Evolutionary conservation across 2,888 invertebrate species (phyloP).

Genomic region (Lymantria monacha): DNA sequence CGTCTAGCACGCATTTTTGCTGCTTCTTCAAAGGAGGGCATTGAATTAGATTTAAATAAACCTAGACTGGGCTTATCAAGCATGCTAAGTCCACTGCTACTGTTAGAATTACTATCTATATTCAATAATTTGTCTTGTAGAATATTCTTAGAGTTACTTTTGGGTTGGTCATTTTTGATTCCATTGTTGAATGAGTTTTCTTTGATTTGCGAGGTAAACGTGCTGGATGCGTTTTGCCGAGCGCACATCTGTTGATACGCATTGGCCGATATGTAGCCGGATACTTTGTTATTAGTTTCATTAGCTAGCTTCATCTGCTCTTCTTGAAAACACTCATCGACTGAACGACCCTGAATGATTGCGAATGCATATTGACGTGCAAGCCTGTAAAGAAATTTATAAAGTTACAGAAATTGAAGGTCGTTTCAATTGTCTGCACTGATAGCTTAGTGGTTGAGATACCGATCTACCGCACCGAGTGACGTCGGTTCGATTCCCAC

Average conservation of each 20-base stretch:
- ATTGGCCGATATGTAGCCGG: constrained; percentile 77
- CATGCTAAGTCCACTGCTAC: constrained; percentile 57
- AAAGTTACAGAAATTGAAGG: too few species aligned
- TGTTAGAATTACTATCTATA: constrained; percentile 65
- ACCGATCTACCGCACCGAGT: too few species aligned
- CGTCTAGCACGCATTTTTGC: constrained; percentile 79
- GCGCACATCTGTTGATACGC: constrained; percentile 64
- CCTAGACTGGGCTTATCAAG: constrained; percentile 56
- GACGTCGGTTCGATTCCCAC: too few species aligned
- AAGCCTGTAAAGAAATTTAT: constrained; percentile 62
- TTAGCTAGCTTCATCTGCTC: constrained; percentile 61
- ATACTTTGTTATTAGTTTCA: constrained; percentile 57
- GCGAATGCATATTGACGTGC: constrained; percentile 85
- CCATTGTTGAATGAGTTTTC: constrained; percentile 60
- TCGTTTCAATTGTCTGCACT: too few species aligned
- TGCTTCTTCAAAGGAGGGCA: constrained; percentile 72
- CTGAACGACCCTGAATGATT: constrained; percentile 84
- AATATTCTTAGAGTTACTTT: constrained; percentile 64
- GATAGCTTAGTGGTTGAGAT: too few species aligned
- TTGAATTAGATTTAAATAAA: constrained; percentile 67
- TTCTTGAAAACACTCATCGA: constrained; percentile 84
- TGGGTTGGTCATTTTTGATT: constrained; percentile 55
- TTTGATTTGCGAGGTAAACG: constrained; percentile 61
- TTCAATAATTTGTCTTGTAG: constrained; percentile 76
- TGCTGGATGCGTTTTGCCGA: constrained; percentile 43